These are phyloP conservation scores for Nerophis ophidion DNA, from an alignment of 2,113 vertebrate species.

Conservation along the genomic window DNA sequence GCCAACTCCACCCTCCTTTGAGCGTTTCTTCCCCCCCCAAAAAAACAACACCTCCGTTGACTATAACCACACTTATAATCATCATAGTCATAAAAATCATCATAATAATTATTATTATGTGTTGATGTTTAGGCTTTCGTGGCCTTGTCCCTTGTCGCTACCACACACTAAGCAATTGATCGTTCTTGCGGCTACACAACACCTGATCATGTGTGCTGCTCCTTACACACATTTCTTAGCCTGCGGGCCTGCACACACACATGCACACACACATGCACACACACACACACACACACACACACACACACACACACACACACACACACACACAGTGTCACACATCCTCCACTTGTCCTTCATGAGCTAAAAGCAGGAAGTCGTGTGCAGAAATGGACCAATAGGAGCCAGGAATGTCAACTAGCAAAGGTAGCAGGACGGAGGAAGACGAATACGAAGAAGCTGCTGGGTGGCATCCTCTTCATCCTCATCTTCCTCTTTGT, in stretches of 20 bases:
- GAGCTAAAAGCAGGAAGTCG: slow-evolving; percentile 12
- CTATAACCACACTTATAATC: no score
- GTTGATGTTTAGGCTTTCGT: slow-evolving; percentile 15
- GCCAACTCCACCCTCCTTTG: slow-evolving; percentile 52
- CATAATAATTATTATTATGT: no score
- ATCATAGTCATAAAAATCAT: slow-evolving; percentile 3
- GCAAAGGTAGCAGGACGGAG: slow-evolving; percentile 61
- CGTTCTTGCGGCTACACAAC: slow-evolving; percentile 3
- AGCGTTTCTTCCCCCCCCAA: slow-evolving; percentile 17
- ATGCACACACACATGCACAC: slow-evolving; percentile 20
- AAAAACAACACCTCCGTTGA: no score
- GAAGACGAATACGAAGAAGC: slow-evolving; percentile 65
- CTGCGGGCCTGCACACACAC: slow-evolving; percentile 35
- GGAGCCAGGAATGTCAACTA: slow-evolving; percentile 40
- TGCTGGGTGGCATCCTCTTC: slow-evolving; percentile 60
- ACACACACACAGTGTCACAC: slow-evolving; percentile 12
- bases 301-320: slow-evolving; percentile 15
- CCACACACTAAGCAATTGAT: slow-evolving; percentile 13
- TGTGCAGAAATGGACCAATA: neutral
- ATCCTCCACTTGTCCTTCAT: slow-evolving; percentile 44
- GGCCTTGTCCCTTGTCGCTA: neutral
- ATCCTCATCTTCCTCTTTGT: slow-evolving; percentile 47
- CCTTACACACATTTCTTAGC: slow-evolving; percentile 26
- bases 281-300: slow-evolving; percentile 16
- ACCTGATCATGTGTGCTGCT: slow-evolving; percentile 48